Conservation (phyloP, 2,888 invertebrate species). For the Apamea crenata region DNA sequence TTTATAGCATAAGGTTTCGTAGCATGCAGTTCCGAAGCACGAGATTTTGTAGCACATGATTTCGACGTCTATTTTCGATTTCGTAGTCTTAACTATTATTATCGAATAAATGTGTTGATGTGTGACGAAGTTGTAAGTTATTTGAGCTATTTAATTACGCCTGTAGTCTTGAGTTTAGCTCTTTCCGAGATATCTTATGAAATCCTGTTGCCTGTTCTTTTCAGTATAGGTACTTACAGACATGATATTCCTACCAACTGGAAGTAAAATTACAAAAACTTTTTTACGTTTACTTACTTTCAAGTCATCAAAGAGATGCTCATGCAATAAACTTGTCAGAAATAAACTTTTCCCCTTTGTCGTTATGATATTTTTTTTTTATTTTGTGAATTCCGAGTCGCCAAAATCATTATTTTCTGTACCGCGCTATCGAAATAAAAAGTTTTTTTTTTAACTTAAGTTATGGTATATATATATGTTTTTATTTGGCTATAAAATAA, state of each 20-base stretch:
- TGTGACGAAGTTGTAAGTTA: background rate
- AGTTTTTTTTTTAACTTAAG: background rate
- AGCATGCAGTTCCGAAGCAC: background rate
- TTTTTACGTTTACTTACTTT: conserved; percentile 58
- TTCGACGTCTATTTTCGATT: background rate
- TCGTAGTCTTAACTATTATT: background rate
- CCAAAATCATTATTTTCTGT: conserved; percentile 20
- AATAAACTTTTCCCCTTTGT: conserved; percentile 49
- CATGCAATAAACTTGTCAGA: conserved; percentile 54
- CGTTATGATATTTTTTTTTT: conserved; percentile 32
- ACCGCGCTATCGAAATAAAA: background rate
- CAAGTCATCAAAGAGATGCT: conserved; percentile 55
- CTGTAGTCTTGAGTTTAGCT: background rate
- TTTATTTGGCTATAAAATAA: background rate
- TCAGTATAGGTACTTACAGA: background rate
- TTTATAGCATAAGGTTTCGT: background rate
- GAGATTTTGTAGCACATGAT: background rate
- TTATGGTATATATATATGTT: too few relatives aligned
- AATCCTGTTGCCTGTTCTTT: conserved; percentile 9
- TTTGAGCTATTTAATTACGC: background rate
- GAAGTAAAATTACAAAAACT: conserved; percentile 55
- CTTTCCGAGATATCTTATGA: conserved; percentile 3
- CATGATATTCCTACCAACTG: conserved; percentile 25
- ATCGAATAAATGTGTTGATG: too few relatives aligned
- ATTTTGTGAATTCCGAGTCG: conserved; percentile 13